These are phyloP conservation scores for Cataglyphis hispanica DNA, from an alignment of 1,140 invertebrate species.

Conservation along the genomic window DNA sequence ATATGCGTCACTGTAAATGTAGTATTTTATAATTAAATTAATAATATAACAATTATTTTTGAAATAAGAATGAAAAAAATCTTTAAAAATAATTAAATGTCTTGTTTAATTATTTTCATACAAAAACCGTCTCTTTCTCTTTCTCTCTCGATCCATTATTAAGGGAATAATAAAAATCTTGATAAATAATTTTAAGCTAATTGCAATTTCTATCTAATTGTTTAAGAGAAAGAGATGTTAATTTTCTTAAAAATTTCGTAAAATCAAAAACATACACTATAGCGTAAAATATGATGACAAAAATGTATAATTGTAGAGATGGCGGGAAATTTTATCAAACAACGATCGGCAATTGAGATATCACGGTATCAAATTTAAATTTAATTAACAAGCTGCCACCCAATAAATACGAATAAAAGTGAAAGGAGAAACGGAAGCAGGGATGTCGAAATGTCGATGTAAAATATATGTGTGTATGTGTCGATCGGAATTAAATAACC, in stretches of 20 bases:
- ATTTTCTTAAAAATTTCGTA: neutral
- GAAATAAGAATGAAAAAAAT: neutral
- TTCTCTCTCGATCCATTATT: neutral
- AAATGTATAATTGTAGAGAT: neutral
- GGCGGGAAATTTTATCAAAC: slow-evolving; percentile 22
- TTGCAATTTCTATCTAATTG: neutral
- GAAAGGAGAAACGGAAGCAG: slow-evolving; percentile 58
- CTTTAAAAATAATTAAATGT: neutral
- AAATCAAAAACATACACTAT: neutral
- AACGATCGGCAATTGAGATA: slow-evolving; percentile 32
- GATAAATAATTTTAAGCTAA: neutral
- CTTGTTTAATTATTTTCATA: neutral
- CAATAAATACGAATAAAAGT: slow-evolving; percentile 47
- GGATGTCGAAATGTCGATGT: slow-evolving; percentile 59
- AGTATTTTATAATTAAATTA: neutral
- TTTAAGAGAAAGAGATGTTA: neutral
- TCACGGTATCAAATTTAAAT: slow-evolving; percentile 19
- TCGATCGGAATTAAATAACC: slow-evolving; percentile 49
- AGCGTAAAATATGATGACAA: neutral
- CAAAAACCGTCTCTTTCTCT: neutral
- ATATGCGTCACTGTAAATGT: neutral
- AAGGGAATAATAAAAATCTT: neutral
- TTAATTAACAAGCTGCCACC: slow-evolving; percentile 50
- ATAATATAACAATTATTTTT: neutral
- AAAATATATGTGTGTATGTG: neutral